Evolutionary conservation across 2,888 invertebrate species (phyloP).

Genomic region (Trichogramma dendrolimi): DNA sequence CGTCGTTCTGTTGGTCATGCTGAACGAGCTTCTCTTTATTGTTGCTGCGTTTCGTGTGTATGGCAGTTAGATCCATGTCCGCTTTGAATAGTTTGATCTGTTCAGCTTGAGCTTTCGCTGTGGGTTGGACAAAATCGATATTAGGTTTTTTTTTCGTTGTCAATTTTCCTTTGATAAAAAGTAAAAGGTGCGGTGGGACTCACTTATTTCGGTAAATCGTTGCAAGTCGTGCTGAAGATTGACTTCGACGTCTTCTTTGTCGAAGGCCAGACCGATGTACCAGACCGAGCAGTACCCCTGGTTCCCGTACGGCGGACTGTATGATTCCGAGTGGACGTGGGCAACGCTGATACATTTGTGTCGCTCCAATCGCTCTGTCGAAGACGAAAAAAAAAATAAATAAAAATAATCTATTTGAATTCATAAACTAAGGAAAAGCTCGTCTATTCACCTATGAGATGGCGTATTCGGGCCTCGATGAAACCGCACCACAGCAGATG

Average conservation of each 20-base stretch:
- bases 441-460: constrained; percentile 64
- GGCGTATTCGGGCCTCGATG: constrained; percentile 92
- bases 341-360: constrained; percentile 89
- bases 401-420: too few relatives aligned
- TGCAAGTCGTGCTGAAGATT: constrained; percentile 92
- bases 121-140: not conserved
- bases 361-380: constrained; percentile 71
- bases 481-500: constrained; percentile 95
- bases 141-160: not conserved
- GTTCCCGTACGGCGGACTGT: constrained; percentile 57
- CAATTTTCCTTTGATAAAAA: constrained; percentile 1
- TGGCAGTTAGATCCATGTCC: constrained; percentile 25
- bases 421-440: not conserved
- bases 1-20: too few relatives aligned
- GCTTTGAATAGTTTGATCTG: constrained; percentile 25
- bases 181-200: constrained; percentile 37
- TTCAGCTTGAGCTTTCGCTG: constrained; percentile 27
- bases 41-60: constrained; percentile 14
- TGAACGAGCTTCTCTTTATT: too few relatives aligned
- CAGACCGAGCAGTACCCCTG: constrained; percentile 80
- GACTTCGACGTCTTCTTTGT: constrained; percentile 82
- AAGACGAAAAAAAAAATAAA: too few relatives aligned
- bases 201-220: constrained; percentile 83
- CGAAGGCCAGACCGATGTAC: constrained; percentile 95
- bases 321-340: constrained; percentile 93